Evolutionary conservation across 2,797 vertebrate genomes (phyloP).

Genomic region (Acipenser oxyrinchus): DNA sequence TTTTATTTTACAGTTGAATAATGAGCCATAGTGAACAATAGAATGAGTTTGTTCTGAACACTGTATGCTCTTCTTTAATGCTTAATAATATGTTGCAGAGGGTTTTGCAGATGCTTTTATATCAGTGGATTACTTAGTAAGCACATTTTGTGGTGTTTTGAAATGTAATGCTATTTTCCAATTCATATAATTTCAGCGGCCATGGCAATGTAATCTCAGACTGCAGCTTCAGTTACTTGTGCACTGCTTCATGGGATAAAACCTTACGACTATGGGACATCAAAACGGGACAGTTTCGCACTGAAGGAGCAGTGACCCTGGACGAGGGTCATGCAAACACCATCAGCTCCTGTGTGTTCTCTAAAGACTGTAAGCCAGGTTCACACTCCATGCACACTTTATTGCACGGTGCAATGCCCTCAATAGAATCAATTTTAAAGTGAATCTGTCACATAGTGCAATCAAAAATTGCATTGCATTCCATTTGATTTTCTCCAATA

Average conservation of each 20-base stretch:
- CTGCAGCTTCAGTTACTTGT: conserved; percentile 67
- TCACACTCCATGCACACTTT: no score
- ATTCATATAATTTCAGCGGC: conserved; percentile 38
- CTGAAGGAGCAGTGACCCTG: conserved; percentile 39
- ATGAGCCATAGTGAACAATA: no score
- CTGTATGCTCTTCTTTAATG: no score
- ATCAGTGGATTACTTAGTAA: no score
- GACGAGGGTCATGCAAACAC: conserved; percentile 51
- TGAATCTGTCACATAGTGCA: no score
- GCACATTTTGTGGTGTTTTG: no score
- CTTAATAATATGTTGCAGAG: no score
- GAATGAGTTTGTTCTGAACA: no score
- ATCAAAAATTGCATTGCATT: no score
- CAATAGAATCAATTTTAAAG: background rate
- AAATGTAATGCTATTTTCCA: no score
- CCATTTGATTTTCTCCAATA: background rate
- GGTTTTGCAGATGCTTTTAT: no score
- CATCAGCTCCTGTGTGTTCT: conserved; percentile 61
- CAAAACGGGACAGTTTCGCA: conserved; percentile 46
- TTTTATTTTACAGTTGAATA: no score
- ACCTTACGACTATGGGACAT: conserved; percentile 65
- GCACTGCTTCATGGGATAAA: conserved; percentile 69
- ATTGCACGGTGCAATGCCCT: background rate
- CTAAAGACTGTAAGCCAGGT: conserved; percentile 52
- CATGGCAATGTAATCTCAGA: conserved; percentile 51